A percentile compares a stretch with the other conserved stretches of the same genome.
Conservation (phyloP, 2,113 vertebrate genomes). For the Crocuta crocuta region DNA sequence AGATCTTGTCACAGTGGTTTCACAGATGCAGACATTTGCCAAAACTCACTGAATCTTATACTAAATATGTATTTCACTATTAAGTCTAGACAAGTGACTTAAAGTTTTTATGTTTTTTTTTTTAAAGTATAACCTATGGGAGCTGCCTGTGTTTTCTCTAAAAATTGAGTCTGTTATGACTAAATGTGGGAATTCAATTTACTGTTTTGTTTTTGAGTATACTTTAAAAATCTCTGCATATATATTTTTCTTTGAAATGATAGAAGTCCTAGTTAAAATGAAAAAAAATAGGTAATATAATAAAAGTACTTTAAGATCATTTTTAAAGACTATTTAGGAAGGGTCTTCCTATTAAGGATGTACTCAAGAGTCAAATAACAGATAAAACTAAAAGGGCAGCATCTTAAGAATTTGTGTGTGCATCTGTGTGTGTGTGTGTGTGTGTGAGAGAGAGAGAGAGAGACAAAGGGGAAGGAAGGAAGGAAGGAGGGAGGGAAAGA, state of each 20-base stretch:
- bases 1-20: neutral
- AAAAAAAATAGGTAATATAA: neutral
- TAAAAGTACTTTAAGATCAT: neutral
- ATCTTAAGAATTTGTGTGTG: neutral
- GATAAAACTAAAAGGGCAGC: neutral
- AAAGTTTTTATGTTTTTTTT: neutral
- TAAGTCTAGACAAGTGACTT: neutral
- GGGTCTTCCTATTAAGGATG: neutral
- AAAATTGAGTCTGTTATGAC: neutral
- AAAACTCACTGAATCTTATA: neutral
- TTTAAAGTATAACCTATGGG: neutral
- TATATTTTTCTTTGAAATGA: conserved; percentile 10
- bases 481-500: too few species aligned
- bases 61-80: neutral
- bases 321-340: neutral
- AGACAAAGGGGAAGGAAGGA: neutral
- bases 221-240: neutral
- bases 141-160: neutral
- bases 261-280: neutral
- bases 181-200: neutral
- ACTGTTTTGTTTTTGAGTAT: neutral
- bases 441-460: neutral
- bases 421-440: too few species aligned
- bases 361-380: neutral
- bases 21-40: neutral